These are phyloP conservation scores for Prorops nasuta DNA, from an alignment of 1,140 invertebrate genomes.

Conservation along the genomic window DNA sequence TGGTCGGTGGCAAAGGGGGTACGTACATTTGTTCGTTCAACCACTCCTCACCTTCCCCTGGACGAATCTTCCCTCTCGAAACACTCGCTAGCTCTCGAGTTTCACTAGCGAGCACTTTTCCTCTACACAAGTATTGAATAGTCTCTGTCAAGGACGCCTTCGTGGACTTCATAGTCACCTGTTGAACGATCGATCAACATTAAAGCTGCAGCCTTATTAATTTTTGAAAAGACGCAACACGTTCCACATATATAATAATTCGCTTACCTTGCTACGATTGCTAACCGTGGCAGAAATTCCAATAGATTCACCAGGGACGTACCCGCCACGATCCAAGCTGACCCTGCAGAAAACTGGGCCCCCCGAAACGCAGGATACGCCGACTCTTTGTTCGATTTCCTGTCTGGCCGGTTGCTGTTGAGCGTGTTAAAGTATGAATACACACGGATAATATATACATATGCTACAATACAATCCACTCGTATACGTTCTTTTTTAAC, in stretches of 20 bases:
- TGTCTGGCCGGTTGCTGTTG: constrained; percentile 86
- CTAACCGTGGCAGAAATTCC: constrained; percentile 80
- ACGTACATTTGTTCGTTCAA: constrained; percentile 88
- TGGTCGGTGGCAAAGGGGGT: constrained; percentile 91
- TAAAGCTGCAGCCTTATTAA: not conserved
- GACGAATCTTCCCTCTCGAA: constrained; percentile 77
- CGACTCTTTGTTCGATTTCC: constrained; percentile 86
- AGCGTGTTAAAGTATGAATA: too few species aligned
- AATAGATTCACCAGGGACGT: constrained; percentile 91
- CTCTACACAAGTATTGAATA: constrained; percentile 85
- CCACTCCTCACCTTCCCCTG: constrained; percentile 83
- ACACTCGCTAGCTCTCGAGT: constrained; percentile 81
- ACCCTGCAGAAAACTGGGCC: constrained; percentile 82
- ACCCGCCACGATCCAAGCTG: constrained; percentile 84
- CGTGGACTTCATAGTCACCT: constrained; percentile 56
- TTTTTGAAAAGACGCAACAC: not conserved
- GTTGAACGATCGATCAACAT: not conserved
- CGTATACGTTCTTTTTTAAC: too few species aligned
- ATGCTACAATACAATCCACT: too few species aligned
- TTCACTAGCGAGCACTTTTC: constrained; percentile 84
- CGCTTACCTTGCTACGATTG: constrained; percentile 77
- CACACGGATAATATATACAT: too few species aligned
- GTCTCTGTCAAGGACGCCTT: constrained; percentile 65
- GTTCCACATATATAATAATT: not conserved
- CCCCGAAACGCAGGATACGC: constrained; percentile 80